Evolutionary conservation across 2,797 vertebrate genomes (phyloP), one percentile per base, ranked within the genome.

Genomic region (Mus minutoides): DNA sequence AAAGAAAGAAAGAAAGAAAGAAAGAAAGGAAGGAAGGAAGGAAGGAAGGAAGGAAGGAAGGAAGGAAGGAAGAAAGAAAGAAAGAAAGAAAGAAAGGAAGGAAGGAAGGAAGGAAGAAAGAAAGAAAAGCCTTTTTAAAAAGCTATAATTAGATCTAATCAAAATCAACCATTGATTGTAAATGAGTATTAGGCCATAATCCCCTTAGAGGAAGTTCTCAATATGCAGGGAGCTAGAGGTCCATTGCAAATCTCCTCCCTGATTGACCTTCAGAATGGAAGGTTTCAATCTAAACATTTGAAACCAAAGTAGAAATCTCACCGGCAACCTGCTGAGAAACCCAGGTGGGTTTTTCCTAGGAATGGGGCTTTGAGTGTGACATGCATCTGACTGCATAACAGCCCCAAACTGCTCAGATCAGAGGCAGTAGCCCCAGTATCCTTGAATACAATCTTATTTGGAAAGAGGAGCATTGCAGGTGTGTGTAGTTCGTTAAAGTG

Each of bases 221-320:
- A 54, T 79, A n/a, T 21, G 7, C 67, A 43, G 13, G 24, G 7
- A 94, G 31, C 9, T n/a, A 46, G n/a, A 46, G n/a, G 88, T 46
- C 64, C 26, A 76, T 64, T 93, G 43, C 34, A 62, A 58, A 83
- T 19, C 12, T 14, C 19, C 31, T 86, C 19, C 92, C 58, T 92
- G 31, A 56, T 73, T n/a, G 31, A 40, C 7, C 46, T 92, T 92
- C 54, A 93, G 69, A 93, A 49, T 24, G 71, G 43, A 21, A 91
- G 71, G 12, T 67, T 4, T 21, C 54, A 67, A 31, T 60, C 19
- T 43, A 79, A 43, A 69, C 60, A 88, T 52, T 37, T 92, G 43
- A 94, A 95, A 94, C 40, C 22, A 92, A 54, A 60, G 21, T 21
- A 91, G 43, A 90, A 92, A 80, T 43, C 40, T 93, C 43, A 71